Percentiles rank a stretch among this genome's conserved stretches.
Evolutionary conservation across 2,113 vertebrate species (phyloP).

Genomic region (Camarhynchus parvulus): DNA sequence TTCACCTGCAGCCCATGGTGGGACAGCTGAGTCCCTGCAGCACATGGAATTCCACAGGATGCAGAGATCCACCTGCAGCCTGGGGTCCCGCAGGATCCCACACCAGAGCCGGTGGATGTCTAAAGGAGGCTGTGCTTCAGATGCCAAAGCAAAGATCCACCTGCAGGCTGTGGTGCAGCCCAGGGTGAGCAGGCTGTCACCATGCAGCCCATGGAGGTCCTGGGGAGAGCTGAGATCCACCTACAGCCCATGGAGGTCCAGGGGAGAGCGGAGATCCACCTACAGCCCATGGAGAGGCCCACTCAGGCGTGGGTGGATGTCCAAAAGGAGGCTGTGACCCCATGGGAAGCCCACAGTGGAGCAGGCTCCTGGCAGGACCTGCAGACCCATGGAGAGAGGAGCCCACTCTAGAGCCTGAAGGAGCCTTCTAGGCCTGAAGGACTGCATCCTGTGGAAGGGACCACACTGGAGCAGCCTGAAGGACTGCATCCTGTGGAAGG

Average conservation of each 20-base stretch:
- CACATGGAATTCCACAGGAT: neutral
- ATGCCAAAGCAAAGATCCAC: too few species aligned
- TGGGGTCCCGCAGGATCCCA: neutral
- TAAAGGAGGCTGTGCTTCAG: neutral
- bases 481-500: too few species aligned
- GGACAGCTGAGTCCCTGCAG: neutral
- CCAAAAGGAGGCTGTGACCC: neutral
- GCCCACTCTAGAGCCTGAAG: neutral
- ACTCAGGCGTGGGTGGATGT: too few species aligned
- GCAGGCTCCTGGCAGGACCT: neutral
- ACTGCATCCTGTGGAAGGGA: neutral
- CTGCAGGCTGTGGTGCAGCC: too few species aligned
- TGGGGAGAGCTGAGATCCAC: too few species aligned
- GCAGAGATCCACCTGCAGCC: neutral
- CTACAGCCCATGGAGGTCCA: too few species aligned
- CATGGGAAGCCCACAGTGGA: neutral
- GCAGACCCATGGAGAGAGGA: neutral
- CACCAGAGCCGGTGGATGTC: neutral
- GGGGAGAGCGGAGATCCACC: too few species aligned
- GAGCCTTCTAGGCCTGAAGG: neutral
- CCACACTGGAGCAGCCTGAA: neutral
- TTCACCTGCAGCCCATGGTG: neutral
- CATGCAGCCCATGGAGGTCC: too few species aligned
- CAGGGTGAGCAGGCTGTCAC: too few species aligned
- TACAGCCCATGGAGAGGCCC: too few species aligned